A percentile compares a stretch with the other conserved stretches of the same genome.
These are phyloP conservation scores for Campaea margaritaria DNA, from an alignment of 2,888 invertebrate species.

Conservation along the genomic window DNA sequence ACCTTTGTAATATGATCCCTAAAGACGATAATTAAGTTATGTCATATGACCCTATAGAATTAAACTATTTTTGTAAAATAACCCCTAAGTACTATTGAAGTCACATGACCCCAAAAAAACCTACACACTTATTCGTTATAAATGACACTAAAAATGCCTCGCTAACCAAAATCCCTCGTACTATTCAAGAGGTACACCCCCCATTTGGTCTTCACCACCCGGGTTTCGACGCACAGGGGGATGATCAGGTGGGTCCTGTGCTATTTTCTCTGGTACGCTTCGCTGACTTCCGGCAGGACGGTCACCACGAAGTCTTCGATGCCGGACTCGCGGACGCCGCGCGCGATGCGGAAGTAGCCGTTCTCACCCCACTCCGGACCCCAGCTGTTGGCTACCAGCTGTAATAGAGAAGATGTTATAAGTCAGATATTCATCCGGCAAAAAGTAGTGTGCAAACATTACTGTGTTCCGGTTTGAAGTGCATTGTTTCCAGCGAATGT, in stretches of 20 bases:
- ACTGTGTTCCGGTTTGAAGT: too few species aligned
- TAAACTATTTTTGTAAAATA: too few species aligned
- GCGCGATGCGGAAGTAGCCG: conserved; percentile 94
- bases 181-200: conserved; percentile 65
- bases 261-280: conserved; percentile 71
- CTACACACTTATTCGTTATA: neutral
- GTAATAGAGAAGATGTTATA: conserved; percentile 53
- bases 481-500: too few species aligned
- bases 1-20: too few species aligned
- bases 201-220: conserved; percentile 55
- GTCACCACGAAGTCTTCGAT: conserved; percentile 96
- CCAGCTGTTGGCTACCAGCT: conserved; percentile 98
- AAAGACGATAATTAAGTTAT: too few species aligned
- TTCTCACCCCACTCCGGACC: conserved; percentile 96
- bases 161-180: conserved; percentile 65
- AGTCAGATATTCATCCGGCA: too few species aligned
- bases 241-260: conserved; percentile 61
- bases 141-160: conserved; percentile 26
- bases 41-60: too few species aligned
- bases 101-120: neutral
- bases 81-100: too few species aligned
- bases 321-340: conserved; percentile 94
- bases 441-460: too few species aligned
- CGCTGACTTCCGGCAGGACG: conserved; percentile 88
- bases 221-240: conserved; percentile 67